These are phyloP conservation scores for Lemur catta DNA, from an alignment of 2,797 vertebrate species.

Conservation along the genomic window DNA sequence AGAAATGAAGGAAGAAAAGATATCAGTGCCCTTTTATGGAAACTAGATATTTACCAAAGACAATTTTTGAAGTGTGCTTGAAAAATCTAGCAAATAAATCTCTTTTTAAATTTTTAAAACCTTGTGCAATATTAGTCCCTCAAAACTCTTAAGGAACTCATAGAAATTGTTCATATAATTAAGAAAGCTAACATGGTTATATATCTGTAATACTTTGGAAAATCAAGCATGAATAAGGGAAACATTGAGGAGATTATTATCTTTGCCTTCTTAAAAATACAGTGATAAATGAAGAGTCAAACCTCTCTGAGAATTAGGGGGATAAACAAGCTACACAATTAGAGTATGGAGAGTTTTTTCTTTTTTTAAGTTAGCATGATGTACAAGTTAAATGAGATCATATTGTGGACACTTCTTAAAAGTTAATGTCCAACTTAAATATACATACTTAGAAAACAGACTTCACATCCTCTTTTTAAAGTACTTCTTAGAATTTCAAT, in stretches of 20 bases:
- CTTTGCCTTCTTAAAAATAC: background rate
- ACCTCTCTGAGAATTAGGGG: background rate
- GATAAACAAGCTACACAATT: background rate
- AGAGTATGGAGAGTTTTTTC: background rate
- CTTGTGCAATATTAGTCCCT: background rate
- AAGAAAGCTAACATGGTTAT: background rate
- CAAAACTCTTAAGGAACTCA: background rate
- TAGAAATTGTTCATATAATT: background rate
- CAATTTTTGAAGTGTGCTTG: background rate
- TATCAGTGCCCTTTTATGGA: background rate
- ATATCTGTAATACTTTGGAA: background rate
- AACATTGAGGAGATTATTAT: background rate
- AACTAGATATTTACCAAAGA: background rate
- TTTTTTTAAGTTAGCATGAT: background rate
- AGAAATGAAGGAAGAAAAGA: background rate
- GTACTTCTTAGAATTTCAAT: background rate
- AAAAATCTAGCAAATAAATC: background rate
- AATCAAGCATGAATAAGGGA: background rate
- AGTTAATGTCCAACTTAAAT: background rate
- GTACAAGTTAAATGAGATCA: background rate
- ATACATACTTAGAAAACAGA: background rate
- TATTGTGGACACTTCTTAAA: constrained; percentile 1
- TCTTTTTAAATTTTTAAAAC: background rate
- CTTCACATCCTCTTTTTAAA: background rate
- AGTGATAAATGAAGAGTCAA: background rate